These are phyloP conservation scores for Pterostichus niger DNA, from an alignment of 2,888 invertebrate genomes.

Conservation along the genomic window DNA sequence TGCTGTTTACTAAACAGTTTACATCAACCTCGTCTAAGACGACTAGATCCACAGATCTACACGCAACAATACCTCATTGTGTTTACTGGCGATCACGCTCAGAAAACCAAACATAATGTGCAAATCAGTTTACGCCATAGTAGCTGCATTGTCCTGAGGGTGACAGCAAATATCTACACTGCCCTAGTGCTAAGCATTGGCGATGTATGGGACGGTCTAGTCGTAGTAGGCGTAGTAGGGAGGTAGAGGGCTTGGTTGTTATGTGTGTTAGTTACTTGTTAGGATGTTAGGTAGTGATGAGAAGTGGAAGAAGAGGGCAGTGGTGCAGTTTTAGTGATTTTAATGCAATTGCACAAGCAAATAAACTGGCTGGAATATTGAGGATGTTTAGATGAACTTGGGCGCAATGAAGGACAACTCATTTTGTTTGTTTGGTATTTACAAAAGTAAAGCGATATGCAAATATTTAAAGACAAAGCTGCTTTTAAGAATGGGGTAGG, in stretches of 20 bases:
- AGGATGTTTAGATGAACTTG: neutral
- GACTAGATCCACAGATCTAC: neutral
- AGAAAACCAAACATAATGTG: slow-evolving; percentile 69
- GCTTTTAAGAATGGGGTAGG: too few species aligned
- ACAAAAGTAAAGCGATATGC: too few species aligned
- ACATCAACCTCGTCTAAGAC: neutral
- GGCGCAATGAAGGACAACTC: neutral
- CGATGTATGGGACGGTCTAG: neutral
- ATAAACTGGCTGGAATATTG: slow-evolving; percentile 34
- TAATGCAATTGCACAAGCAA: slow-evolving; percentile 56
- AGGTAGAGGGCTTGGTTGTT: neutral
- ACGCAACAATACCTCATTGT: slow-evolving; percentile 58
- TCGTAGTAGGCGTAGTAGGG: too few species aligned
- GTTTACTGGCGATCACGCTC: slow-evolving; percentile 1
- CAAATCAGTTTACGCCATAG: slow-evolving; percentile 71
- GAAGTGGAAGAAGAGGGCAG: neutral
- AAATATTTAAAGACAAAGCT: too few species aligned
- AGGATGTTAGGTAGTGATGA: slow-evolving; percentile 29
- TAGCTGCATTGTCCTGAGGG: slow-evolving; percentile 63
- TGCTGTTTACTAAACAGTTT: slow-evolving; percentile 32
- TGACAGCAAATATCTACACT: slow-evolving; percentile 53
- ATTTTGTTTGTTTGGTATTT: slow-evolving; percentile 23
- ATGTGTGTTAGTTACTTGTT: neutral
- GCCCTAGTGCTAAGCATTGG: neutral
- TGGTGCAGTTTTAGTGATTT: neutral